Conservation (phyloP, 2,113 vertebrate genomes). For the Calonectris borealis region DNA sequence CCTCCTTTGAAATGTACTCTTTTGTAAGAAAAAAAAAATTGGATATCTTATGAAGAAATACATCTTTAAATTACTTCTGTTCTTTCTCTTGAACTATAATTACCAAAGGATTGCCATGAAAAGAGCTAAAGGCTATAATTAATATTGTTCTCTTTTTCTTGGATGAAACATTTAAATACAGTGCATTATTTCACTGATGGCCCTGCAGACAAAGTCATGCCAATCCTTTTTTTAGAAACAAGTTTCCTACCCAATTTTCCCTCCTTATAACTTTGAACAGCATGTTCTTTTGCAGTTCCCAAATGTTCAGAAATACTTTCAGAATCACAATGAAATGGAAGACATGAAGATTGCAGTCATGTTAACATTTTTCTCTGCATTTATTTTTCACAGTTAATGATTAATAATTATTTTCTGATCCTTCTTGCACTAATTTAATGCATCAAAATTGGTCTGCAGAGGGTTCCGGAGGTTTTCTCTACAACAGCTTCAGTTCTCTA, state of each 20-base stretch:
- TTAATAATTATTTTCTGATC: slow-evolving; percentile 24
- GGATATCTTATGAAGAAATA: slow-evolving; percentile 17
- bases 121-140: slow-evolving; percentile 64
- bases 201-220: slow-evolving; percentile 36
- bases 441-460: background rate
- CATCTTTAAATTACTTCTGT: slow-evolving; percentile 53
- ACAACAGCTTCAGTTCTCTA: background rate
- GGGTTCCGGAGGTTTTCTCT: background rate
- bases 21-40: background rate
- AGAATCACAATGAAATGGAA: slow-evolving; percentile 1
- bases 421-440: background rate
- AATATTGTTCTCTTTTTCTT: slow-evolving; percentile 63
- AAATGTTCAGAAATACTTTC: slow-evolving; percentile 28
- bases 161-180: slow-evolving; percentile 56
- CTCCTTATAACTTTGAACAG: slow-evolving; percentile 23
- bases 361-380: slow-evolving; percentile 7
- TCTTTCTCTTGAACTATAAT: slow-evolving; percentile 65
- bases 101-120: slow-evolving; percentile 55
- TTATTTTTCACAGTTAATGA: slow-evolving; percentile 11
- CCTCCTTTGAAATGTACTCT: background rate
- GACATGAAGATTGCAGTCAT: background rate
- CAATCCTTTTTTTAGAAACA: slow-evolving; percentile 46
- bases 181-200: slow-evolving; percentile 43
- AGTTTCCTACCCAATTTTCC: background rate
- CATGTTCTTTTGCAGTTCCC: background rate